phyloP scores from a whole-genome alignment of 2,888 invertebrate genomes.

The Criorhina ranunculi region DNA sequence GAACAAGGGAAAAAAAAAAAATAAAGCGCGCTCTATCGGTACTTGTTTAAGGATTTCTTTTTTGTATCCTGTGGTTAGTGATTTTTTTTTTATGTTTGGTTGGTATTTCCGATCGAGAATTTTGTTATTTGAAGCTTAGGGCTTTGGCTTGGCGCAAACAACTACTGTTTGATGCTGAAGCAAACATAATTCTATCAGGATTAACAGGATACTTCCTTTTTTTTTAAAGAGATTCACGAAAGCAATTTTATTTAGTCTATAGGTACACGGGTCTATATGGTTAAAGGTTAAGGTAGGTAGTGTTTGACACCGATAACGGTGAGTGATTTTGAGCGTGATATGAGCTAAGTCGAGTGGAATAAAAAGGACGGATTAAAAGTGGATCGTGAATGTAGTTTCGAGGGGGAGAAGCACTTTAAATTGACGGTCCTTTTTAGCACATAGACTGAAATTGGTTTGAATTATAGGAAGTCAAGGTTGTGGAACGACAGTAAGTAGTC shows the following conservation, averaged over 20 bases:
- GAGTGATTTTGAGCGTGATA: too few species aligned
- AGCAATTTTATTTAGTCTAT: neutral
- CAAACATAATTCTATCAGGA: conserved; percentile 32
- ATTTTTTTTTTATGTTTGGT: conserved; percentile 8
- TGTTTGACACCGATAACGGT: too few species aligned
- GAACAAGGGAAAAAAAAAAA: neutral
- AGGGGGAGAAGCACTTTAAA: too few species aligned
- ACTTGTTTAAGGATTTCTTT: neutral
- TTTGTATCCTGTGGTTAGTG: conserved; percentile 42
- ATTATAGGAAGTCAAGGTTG: too few species aligned
- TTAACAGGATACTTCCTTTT: neutral
- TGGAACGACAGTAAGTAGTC: too few species aligned
- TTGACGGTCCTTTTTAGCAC: too few species aligned
- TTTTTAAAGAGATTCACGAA: neutral
- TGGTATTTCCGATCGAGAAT: conserved; percentile 25
- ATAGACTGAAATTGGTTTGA: too few species aligned
- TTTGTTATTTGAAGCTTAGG: conserved; percentile 30
- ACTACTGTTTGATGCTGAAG: conserved; percentile 4
- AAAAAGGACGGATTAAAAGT: too few species aligned
- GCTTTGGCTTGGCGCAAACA: conserved; percentile 1
- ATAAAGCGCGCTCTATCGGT: neutral
- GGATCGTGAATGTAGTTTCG: too few species aligned
- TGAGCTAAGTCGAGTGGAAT: too few species aligned
- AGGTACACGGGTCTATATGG: neutral
- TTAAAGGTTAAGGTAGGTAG: too few species aligned